These are phyloP conservation scores for Leuciscus waleckii DNA, from an alignment of 2,797 vertebrate genomes.

Conservation along the genomic window DNA sequence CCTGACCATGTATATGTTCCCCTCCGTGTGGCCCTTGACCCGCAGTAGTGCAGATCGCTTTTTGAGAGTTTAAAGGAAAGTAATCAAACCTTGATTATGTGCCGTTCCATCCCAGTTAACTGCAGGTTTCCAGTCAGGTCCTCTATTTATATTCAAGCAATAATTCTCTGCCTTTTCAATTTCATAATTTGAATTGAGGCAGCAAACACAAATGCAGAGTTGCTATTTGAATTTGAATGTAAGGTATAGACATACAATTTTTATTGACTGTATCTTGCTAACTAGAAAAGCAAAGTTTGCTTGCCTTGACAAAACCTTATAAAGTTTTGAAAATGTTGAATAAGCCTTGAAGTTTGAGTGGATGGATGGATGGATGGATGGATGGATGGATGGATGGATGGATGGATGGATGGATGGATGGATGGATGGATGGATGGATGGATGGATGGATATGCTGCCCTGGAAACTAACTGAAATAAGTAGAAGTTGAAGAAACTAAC, in stretches of 20 bases:
- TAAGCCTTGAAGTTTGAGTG: neutral
- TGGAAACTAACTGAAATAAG: neutral
- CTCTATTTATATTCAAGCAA: neutral
- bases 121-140: constrained; percentile 29
- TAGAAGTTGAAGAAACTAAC: neutral
- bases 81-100: neutral
- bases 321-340: neutral
- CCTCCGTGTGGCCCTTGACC: neutral
- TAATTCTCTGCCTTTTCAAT: neutral
- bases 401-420: neutral
- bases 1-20: neutral
- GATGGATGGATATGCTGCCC: neutral
- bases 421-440: neutral
- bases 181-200: neutral
- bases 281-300: neutral
- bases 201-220: neutral
- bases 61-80: neutral
- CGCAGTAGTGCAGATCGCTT: neutral
- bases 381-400: neutral
- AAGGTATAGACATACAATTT: neutral
- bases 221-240: neutral
- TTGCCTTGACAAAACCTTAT: neutral
- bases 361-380: neutral
- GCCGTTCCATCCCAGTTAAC: neutral
- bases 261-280: neutral